phyloP scores from a whole-genome alignment of 2,113 vertebrate genomes.

The Centropristis striata region DNA sequence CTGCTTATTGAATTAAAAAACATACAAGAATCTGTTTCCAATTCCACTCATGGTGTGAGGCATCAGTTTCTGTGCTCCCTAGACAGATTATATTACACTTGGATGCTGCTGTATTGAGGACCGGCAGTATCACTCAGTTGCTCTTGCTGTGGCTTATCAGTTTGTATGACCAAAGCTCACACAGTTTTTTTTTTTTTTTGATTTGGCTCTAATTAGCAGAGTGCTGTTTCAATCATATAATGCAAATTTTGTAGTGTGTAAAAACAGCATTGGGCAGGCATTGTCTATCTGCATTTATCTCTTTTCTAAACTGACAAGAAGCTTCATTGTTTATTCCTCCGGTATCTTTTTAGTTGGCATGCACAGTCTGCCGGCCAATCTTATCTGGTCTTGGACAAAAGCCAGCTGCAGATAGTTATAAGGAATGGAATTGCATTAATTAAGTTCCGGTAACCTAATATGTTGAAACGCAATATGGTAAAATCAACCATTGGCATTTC shows the following conservation, averaged over 20 bases:
- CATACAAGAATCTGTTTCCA: conserved; percentile 34
- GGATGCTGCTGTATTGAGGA: conserved; percentile 33
- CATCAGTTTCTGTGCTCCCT: conserved; percentile 29
- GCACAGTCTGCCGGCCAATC: conserved; percentile 62
- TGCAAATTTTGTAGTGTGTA: conserved; percentile 46
- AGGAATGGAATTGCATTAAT: conserved; percentile 82
- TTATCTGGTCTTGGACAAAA: conserved; percentile 74
- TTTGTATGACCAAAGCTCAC: conserved; percentile 45
- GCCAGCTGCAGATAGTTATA: conserved; percentile 79
- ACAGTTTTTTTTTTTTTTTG: conserved; percentile 41
- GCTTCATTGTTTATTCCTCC: conserved; percentile 70
- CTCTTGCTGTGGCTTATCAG: conserved; percentile 48
- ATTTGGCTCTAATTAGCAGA: conserved; percentile 25
- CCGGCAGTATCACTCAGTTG: conserved; percentile 9
- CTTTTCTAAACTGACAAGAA: conserved; percentile 60
- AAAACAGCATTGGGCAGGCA: conserved; percentile 36
- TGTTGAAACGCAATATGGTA: conserved; percentile 77
- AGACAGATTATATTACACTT: conserved; percentile 35
- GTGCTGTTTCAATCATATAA: conserved; percentile 52
- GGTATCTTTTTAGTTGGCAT: conserved; percentile 60
- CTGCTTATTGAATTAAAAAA: conserved; percentile 26
- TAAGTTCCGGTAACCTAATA: conserved; percentile 81
- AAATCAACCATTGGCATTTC: conserved; percentile 82
- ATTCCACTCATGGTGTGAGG: conserved; percentile 8
- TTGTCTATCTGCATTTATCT: conserved; percentile 42